A percentile compares a stretch with the other conserved stretches of the same genome.
phyloP scores from a whole-genome alignment of 2,888 invertebrate species.

The Sinotaia quadrata region DNA sequence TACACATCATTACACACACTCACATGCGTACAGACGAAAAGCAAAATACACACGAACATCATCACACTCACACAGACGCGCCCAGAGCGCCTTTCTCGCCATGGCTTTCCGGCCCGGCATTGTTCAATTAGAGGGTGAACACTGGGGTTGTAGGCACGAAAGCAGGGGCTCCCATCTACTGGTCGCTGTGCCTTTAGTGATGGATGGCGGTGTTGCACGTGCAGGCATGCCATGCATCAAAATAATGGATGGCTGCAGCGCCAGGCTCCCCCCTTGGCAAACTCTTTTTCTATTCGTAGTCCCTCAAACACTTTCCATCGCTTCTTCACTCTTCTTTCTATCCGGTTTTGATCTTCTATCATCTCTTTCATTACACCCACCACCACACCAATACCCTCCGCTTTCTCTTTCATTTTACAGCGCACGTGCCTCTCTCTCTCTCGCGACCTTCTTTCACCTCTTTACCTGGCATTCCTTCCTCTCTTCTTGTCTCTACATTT shows the following conservation, averaged over 20 bases:
- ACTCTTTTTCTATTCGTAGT: background rate
- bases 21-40: no score
- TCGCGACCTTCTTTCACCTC: background rate
- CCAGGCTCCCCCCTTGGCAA: background rate
- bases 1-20: no score
- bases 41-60: no score
- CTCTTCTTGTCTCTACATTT: background rate
- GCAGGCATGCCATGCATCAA: slow-evolving; percentile 31
- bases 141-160: background rate
- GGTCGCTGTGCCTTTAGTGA: slow-evolving; percentile 11
- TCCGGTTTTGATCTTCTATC: background rate
- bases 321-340: slow-evolving; percentile 9
- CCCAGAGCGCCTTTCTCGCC: no score
- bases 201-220: slow-evolving; percentile 17
- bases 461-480: background rate
- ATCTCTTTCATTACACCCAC: background rate
- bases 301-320: background rate
- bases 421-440: background rate
- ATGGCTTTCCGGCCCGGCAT: background rate
- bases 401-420: background rate
- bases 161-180: background rate
- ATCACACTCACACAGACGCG: no score
- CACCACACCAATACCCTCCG: background rate
- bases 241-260: slow-evolving; percentile 22
- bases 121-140: slow-evolving; percentile 13